Percentiles rank a stretch among this genome's conserved stretches.
Evolutionary conservation across 2,888 invertebrate genomes (phyloP).

Genomic region (Hydrotaea cyrtoneurina): DNA sequence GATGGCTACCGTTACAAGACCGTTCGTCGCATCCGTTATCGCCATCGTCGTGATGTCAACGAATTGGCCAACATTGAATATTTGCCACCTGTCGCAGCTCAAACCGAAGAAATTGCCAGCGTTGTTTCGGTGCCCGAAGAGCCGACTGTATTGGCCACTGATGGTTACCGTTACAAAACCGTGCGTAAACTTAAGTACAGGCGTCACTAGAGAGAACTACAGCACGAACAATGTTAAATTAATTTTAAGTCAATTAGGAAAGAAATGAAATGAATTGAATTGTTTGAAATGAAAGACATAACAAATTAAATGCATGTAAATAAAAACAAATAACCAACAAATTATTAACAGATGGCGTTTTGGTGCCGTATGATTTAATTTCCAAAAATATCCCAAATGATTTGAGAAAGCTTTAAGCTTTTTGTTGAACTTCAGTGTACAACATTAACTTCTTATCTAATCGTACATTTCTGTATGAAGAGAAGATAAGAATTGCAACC

Average conservation of each 20-base stretch:
- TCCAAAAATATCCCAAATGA: no score
- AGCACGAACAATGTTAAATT: constrained; percentile 5
- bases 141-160: constrained; percentile 30
- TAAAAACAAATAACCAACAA: background rate
- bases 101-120: constrained; percentile 47
- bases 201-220: constrained; percentile 61
- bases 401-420: background rate
- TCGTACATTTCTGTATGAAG: background rate
- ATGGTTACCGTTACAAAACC: constrained; percentile 39
- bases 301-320: constrained; percentile 3
- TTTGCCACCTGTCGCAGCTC: constrained; percentile 70
- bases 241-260: constrained; percentile 35
- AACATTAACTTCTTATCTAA: constrained; percentile 3
- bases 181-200: constrained; percentile 71
- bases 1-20: constrained; percentile 79
- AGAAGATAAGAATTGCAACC: constrained; percentile 50
- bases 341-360: background rate
- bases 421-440: background rate
- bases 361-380: no score
- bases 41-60: constrained; percentile 69
- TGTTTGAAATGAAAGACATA: background rate
- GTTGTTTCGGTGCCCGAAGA: constrained; percentile 67
- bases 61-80: constrained; percentile 74
- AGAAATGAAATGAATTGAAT: background rate
- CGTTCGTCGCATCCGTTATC: constrained; percentile 72